phyloP scores from a whole-genome alignment of 2,888 invertebrate species.

The Mylabris sibirica region DNA sequence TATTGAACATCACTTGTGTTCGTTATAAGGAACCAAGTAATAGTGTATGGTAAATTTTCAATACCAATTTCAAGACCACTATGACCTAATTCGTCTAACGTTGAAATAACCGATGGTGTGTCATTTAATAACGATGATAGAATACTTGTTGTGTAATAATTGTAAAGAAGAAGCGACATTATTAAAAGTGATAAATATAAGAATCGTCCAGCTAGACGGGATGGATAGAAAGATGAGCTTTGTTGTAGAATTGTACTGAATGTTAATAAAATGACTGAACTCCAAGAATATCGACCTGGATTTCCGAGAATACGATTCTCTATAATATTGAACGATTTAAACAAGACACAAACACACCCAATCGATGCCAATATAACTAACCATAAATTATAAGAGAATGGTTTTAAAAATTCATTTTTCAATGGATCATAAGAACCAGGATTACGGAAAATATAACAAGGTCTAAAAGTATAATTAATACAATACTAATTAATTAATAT shows the following conservation, averaged over 20 bases:
- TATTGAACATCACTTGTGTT: conserved; percentile 41
- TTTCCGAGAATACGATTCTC: conserved; percentile 55
- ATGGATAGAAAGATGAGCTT: conserved; percentile 50
- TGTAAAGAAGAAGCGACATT: conserved; percentile 62
- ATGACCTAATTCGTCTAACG: conserved; percentile 63
- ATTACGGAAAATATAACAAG: conserved; percentile 52
- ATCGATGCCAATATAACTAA: conserved; percentile 53
- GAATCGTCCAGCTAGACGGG: conserved; percentile 47
- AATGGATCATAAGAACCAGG: conserved; percentile 46
- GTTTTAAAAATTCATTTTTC: conserved; percentile 62
- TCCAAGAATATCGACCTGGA: conserved; percentile 60
- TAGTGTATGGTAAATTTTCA: conserved; percentile 63
- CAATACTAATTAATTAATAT: too few species aligned
- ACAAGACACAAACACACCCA: conserved; percentile 54
- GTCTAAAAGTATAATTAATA: conserved; percentile 3
- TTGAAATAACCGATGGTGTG: conserved; percentile 63
- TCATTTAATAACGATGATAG: conserved; percentile 66
- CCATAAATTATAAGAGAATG: conserved; percentile 61
- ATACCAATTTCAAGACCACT: conserved; percentile 63
- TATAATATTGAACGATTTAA: conserved; percentile 56
- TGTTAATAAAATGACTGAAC: conserved; percentile 56
- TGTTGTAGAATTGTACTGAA: conserved; percentile 50
- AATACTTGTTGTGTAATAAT: conserved; percentile 69
- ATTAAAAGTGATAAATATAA: conserved; percentile 50
- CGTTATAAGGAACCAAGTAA: conserved; percentile 52